phyloP scores from a whole-genome alignment of 2,888 invertebrate species.

The Chymomyza fuscimana region DNA sequence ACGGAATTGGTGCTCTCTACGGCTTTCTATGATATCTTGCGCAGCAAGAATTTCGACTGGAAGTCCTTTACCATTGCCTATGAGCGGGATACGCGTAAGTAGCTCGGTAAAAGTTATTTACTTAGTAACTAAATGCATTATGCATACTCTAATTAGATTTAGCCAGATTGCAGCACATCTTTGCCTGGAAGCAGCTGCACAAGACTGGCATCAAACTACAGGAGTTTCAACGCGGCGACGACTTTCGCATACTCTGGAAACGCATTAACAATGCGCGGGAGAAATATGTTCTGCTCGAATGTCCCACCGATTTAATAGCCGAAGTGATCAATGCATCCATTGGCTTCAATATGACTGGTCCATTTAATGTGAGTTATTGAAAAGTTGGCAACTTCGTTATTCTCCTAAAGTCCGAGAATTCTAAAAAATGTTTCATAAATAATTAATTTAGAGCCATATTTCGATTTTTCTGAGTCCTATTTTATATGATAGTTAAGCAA shows the following conservation, averaged over 20 bases:
- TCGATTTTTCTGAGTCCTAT: no score
- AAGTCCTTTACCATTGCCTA: constrained; percentile 90
- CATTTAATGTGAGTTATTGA: constrained; percentile 71
- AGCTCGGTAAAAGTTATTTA: not conserved
- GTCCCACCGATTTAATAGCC: constrained; percentile 84
- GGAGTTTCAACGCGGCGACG: constrained; percentile 81
- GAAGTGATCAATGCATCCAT: constrained; percentile 82
- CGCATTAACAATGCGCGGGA: constrained; percentile 85
- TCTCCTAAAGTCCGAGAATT: no score
- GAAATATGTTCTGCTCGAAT: constrained; percentile 88
- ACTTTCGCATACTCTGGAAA: constrained; percentile 77
- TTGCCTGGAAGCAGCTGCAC: constrained; percentile 85
- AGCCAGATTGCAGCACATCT: constrained; percentile 87
- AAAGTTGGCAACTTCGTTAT: no score
- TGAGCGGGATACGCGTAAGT: constrained; percentile 87
- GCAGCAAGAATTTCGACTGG: constrained; percentile 85
- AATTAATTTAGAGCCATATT: no score
- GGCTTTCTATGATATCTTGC: constrained; percentile 87
- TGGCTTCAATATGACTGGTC: constrained; percentile 76
- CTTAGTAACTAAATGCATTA: not conserved
- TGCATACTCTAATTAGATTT: constrained; percentile 77
- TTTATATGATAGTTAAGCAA: no score
- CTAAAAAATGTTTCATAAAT: no score
- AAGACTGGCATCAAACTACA: constrained; percentile 86
- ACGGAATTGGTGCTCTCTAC: constrained; percentile 84